phyloP scores from a whole-genome alignment of 2,888 invertebrate genomes.

The Crioceris asparagi region DNA sequence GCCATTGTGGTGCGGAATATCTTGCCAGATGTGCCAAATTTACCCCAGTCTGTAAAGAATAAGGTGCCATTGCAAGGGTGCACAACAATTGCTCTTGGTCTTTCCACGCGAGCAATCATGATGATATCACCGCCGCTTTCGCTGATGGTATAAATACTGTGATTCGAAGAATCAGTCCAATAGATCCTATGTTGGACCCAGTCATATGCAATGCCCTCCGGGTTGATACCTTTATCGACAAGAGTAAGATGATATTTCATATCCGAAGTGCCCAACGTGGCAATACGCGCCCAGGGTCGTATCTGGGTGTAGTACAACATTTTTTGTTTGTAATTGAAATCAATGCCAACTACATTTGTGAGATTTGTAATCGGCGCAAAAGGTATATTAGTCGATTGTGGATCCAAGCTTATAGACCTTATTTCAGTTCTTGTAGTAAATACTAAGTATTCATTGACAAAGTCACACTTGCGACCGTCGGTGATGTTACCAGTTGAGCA shows the following conservation, averaged over 20 bases:
- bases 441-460: constrained; percentile 80
- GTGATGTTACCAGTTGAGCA: constrained; percentile 81
- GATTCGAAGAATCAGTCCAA: constrained; percentile 94
- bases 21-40: constrained; percentile 85
- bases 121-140: constrained; percentile 76
- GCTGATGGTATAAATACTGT: constrained; percentile 91
- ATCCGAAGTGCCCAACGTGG: constrained; percentile 62
- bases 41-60: constrained; percentile 94
- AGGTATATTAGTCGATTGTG: constrained; percentile 67
- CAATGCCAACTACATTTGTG: constrained; percentile 89
- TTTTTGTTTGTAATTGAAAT: constrained; percentile 85
- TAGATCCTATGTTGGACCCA: constrained; percentile 97
- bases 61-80: constrained; percentile 94
- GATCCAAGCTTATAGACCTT: constrained; percentile 80
- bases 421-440: constrained; percentile 93
- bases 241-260: constrained; percentile 53
- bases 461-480: constrained; percentile 60
- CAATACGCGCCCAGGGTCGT: constrained; percentile 81
- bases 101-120: constrained; percentile 86
- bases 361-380: constrained; percentile 77
- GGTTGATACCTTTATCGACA: constrained; percentile 72
- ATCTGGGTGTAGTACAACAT: constrained; percentile 89
- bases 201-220: constrained; percentile 91
- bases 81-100: constrained; percentile 89
- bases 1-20: constrained; percentile 95